phyloP scores from a whole-genome alignment of 2,113 vertebrate genomes.

The Zapornia atra region DNA sequence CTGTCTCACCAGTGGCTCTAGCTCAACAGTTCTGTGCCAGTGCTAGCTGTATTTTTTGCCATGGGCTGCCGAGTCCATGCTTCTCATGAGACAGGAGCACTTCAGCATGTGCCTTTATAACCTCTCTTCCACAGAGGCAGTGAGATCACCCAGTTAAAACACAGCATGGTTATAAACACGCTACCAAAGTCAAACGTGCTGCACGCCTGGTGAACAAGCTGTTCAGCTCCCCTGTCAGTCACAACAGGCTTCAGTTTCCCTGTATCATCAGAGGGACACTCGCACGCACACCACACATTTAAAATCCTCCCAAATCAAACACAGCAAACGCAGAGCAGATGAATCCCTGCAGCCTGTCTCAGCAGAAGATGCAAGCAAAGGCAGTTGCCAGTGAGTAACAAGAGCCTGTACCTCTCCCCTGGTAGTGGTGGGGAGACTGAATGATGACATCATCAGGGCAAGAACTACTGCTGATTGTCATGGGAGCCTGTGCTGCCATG shows the following conservation, averaged over 20 bases:
- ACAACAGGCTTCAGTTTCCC: background rate
- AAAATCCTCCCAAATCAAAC: background rate
- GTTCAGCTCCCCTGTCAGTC: background rate
- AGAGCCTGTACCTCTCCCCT: background rate
- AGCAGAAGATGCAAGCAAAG: background rate
- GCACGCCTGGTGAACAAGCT: background rate
- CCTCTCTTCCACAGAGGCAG: background rate
- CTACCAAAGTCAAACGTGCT: background rate
- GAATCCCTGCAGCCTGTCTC: background rate
- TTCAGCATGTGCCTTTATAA: background rate
- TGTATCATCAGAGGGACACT: background rate
- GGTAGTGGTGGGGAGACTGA: background rate
- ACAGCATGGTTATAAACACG: background rate
- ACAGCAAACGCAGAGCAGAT: background rate
- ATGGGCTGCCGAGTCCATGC: background rate
- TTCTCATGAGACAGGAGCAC: background rate
- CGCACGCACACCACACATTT: background rate
- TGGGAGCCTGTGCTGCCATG: background rate
- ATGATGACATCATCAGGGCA: background rate
- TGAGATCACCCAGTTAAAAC: constrained; percentile 2
- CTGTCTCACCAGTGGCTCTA: background rate
- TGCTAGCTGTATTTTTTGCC: rapidly evolving
- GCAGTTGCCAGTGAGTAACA: background rate
- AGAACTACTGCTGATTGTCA: background rate
- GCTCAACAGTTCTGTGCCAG: background rate